Percentiles rank a stretch among this genome's conserved stretches.
Evolutionary conservation across 1,140 invertebrate species (phyloP).

Genomic region (Ridgeia piscesae): DNA sequence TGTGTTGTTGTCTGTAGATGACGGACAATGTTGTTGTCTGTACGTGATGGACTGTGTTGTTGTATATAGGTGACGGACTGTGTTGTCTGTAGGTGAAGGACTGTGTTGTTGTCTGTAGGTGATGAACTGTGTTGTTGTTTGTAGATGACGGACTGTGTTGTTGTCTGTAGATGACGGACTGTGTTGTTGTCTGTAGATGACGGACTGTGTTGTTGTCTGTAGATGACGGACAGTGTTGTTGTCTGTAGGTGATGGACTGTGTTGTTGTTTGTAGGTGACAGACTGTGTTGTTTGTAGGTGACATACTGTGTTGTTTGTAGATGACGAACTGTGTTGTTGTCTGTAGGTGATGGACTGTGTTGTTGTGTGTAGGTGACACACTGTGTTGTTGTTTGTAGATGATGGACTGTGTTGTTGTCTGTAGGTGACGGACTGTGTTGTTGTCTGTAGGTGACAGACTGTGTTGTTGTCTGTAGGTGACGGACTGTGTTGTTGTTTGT

Average conservation of each 20-base stretch:
- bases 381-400: no score
- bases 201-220: constrained; percentile 35
- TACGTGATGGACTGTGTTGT: constrained; percentile 54
- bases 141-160: constrained; percentile 54
- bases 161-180: constrained; percentile 51
- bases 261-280: background rate
- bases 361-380: constrained; percentile 51
- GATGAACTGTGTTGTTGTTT: constrained; percentile 40
- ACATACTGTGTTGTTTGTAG: no score
- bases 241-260: no score
- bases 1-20: constrained; percentile 49
- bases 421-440: constrained; percentile 54
- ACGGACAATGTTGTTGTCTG: constrained; percentile 39
- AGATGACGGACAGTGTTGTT: constrained; percentile 56
- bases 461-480: constrained; percentile 51
- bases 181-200: constrained; percentile 51
- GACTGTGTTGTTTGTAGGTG: no score
- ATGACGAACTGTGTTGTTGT: no score
- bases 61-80: constrained; percentile 51
- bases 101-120: constrained; percentile 49
- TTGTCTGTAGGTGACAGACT: constrained; percentile 51
- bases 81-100: constrained; percentile 52
- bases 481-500: constrained; percentile 36
- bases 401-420: no score
- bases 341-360: constrained; percentile 53